Base-by-base conservation (phyloP, 2,797 vertebrate genomes). In the Caiman crocodilus region DNA sequence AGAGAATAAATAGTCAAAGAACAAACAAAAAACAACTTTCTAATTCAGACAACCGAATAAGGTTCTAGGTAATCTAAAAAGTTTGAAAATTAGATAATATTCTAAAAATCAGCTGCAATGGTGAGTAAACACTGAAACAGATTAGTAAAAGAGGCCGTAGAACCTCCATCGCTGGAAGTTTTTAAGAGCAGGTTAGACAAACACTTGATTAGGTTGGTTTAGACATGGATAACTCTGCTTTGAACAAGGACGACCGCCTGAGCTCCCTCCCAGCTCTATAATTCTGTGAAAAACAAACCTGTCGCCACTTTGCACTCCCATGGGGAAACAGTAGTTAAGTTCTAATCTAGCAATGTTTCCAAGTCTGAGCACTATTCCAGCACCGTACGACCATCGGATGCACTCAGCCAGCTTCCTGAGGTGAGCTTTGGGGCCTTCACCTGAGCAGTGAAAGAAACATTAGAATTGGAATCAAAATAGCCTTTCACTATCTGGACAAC, bases 241-340 rank as follows among this genome's bases (percentile, higher is more conserved):
- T 50, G 42, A 50, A 50, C 42, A 50, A 50, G 42, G 42, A 50
- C 3, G 42, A 50, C 42, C 42, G 10, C 42, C 42, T 50, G 42
- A 50, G 42, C 42, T 50, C 42, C 42, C 42, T 50, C 11, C 42
- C 42, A 50, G 42, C 42, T 50, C 42, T 50, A 50, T 50, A 50
- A 50, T 50, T 50, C 5, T 73, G 20, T 28, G 4, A 3, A 55
- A 81, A 50, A 79, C 97, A 17, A 92, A 99, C 99, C 99, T 99
- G 98, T 99, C 99, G 78, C 99, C 99, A 55, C 96, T 97, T 97
- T 99, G 99, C 76, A 99, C 99, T 58, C 99, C 99, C 99, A 99
- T 99, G 78, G 99, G 99, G 98, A 99, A 97, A 97, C 99, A 99
- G 97, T 99, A 99, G 94, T 99, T 99, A 23, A 99, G 98, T 88